Evolutionary conservation across 2,888 invertebrate species (phyloP), one percentile per base, ranked within the genome.

Genomic region (Arctia plantaginis): DNA sequence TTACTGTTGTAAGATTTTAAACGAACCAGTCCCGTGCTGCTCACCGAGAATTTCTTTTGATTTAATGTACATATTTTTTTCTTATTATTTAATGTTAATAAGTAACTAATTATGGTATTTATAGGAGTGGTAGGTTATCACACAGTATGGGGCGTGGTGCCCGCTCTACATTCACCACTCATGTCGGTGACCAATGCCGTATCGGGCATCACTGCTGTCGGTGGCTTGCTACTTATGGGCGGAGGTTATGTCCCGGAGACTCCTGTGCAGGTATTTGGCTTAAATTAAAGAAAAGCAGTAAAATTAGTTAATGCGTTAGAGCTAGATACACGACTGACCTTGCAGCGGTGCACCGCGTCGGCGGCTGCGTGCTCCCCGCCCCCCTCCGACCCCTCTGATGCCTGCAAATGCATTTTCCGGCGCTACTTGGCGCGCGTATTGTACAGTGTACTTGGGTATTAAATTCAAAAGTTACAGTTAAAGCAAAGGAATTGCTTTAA

Each of bases 111-210:
- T 33, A n/a, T 72, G 1, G 44, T 97, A 86, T 69, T 51, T 18
- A 97, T 78, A 89, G 98, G 98, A 69, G 97, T 98, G 86, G 98
- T 98, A 33, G 97, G 97, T 2, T 98, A 98, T 93, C 98, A 98
- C 94, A 98, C 98, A 1, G 98, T 98, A 23, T 99, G 98, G 98
- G 98, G 98, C 70, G 98, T 99, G 30, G 98, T 98, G 27, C 98
- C 98, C 18, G 98, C 98, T 47, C 96, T 99, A 35, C 98, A 99
- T 94, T 98, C 98, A 0, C 99, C 98, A 0, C 96, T 99, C 41
- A 99, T 99, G 98, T 98, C 98, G 0, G 98, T 99, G 55, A 99
- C 98, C 10, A 99, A 99, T 92, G 98, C 99, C 77, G 98, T 99
- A 87, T 98, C 98, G 18, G 98, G 98, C 44, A 98, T 98, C 88